phyloP scores from a whole-genome alignment of 2,888 invertebrate species.

The Oligia strigilis region DNA sequence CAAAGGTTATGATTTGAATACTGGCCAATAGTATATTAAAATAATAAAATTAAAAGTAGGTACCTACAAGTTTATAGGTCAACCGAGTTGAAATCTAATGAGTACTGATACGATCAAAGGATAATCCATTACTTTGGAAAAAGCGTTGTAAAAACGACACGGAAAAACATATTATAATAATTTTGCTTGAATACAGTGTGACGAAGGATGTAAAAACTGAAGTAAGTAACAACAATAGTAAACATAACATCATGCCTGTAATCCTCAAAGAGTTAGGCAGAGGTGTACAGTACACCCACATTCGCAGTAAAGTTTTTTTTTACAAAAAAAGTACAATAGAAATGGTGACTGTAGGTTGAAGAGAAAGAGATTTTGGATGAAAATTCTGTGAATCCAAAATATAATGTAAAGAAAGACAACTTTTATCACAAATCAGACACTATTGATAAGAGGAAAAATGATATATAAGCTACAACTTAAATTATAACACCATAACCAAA shows the following conservation, averaged over 20 bases:
- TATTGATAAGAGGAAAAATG: not conserved
- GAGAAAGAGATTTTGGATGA: not conserved
- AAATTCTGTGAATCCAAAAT: not conserved
- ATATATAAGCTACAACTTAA: not conserved
- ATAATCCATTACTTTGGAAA: too few relatives aligned
- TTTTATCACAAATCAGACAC: not conserved
- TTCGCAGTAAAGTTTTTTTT: not conserved
- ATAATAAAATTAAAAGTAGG: not conserved
- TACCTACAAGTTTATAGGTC: slow-evolving; percentile 11
- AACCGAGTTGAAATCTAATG: not conserved
- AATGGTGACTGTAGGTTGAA: not conserved
- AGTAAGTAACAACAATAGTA: not conserved
- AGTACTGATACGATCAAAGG: not conserved
- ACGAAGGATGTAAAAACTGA: not conserved
- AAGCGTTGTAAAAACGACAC: not conserved
- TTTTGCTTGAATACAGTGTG: not conserved
- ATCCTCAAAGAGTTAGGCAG: not conserved
- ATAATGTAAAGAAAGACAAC: not conserved
- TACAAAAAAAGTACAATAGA: not conserved
- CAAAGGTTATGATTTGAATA: slow-evolving; percentile 50
- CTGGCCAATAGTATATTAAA: not conserved
- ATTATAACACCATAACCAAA: slow-evolving; percentile 43
- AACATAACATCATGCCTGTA: not conserved
- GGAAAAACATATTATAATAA: not conserved
- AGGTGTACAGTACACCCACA: not conserved